Conservation (phyloP, 2,888 invertebrate species). For the Barypeithes pellucidus region DNA sequence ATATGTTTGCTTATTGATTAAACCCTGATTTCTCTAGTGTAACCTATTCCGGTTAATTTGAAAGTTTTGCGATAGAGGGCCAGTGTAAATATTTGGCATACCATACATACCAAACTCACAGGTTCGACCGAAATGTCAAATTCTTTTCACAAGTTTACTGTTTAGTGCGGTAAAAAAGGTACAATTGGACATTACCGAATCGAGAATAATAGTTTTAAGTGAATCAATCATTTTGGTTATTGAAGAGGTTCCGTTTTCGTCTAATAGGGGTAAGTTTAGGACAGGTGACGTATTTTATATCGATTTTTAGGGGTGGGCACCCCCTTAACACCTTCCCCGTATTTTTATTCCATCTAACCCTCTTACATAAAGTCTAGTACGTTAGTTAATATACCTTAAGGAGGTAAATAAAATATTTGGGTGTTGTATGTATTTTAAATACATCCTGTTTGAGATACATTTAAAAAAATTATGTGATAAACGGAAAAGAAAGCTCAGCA, state of each 20-base stretch:
- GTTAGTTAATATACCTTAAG: background rate
- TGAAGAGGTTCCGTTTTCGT: constrained; percentile 11
- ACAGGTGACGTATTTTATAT: constrained; percentile 38
- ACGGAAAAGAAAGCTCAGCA: constrained; percentile 41
- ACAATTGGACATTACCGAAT: constrained; percentile 39
- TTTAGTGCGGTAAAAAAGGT: constrained; percentile 66
- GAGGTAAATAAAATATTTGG: background rate
- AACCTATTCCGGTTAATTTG: constrained; percentile 61
- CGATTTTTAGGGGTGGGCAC: constrained; percentile 54
- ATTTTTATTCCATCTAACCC: background rate
- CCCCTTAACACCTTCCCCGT: constrained; percentile 24
- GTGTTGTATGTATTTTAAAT: background rate
- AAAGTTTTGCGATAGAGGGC: constrained; percentile 76
- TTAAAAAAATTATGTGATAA: constrained; percentile 18
- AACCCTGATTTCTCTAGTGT: constrained; percentile 49
- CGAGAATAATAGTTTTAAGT: constrained; percentile 28
- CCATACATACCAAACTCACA: constrained; percentile 78
- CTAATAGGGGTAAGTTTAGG: constrained; percentile 38
- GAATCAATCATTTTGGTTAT: background rate
- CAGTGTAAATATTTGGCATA: constrained; percentile 80
- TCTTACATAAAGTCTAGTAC: background rate
- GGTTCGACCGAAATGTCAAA: constrained; percentile 84
- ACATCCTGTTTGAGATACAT: constrained; percentile 24
- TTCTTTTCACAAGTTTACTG: constrained; percentile 72
- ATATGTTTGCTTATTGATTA: constrained; percentile 5